These are phyloP conservation scores for Reinhardtius hippoglossoides DNA, from an alignment of 2,113 vertebrate species.

Conservation along the genomic window DNA sequence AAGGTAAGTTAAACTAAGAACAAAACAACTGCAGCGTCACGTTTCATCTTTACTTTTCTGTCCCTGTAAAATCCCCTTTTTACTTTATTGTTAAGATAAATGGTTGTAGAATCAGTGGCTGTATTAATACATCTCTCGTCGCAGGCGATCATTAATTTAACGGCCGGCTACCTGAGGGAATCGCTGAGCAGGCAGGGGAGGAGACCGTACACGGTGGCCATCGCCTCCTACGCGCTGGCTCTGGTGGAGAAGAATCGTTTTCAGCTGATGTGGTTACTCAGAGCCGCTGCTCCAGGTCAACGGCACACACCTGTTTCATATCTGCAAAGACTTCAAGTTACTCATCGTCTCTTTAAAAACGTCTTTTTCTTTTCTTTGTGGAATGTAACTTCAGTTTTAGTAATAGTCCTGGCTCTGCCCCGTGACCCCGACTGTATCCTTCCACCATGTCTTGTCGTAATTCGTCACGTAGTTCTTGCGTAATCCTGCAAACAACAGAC, in stretches of 20 bases:
- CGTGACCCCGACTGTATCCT: too few relatives aligned
- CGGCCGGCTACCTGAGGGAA: constrained; percentile 66
- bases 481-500: too few relatives aligned
- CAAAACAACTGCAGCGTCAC: not conserved
- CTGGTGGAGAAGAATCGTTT: constrained; percentile 20
- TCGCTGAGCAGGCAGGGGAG: constrained; percentile 47
- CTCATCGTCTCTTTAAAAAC: not conserved
- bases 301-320: not conserved
- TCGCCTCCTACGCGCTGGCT: constrained; percentile 87
- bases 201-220: constrained; percentile 88
- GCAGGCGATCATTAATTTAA: constrained; percentile 39
- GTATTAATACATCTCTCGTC: not conserved
- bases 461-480: too few relatives aligned
- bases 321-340: not conserved
- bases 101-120: not conserved
- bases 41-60: not conserved
- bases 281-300: constrained; percentile 62
- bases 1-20: constrained; percentile 25
- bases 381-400: too few relatives aligned
- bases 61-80: too few relatives aligned
- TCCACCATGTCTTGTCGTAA: too few relatives aligned
- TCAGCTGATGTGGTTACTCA: constrained; percentile 46
- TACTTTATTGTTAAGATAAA: not conserved
- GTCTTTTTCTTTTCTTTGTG: not conserved
- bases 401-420: too few relatives aligned